Percentiles rank a stretch among this genome's conserved stretches.
Evolutionary conservation across 1,140 invertebrate species (phyloP).

Genomic region (Caligus rogercresseyi): DNA sequence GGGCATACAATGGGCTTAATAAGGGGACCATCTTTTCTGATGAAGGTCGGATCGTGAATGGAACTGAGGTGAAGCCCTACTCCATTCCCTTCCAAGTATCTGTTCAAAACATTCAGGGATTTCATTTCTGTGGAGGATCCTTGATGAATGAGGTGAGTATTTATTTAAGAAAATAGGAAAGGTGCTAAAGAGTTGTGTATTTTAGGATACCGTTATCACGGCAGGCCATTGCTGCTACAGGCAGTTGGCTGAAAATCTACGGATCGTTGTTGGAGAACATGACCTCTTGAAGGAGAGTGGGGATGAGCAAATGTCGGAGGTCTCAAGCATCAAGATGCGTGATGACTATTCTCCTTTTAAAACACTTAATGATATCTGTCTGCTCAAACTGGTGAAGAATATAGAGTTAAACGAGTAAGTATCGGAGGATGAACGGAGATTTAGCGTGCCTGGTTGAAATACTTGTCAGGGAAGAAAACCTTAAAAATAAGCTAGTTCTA

Average conservation of each 20-base stretch:
- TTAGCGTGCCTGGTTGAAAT: no score
- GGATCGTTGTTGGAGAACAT: background rate
- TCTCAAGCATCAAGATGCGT: no score
- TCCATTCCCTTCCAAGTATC: conserved; percentile 6
- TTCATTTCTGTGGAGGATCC: conserved; percentile 3
- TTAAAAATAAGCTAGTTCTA: no score
- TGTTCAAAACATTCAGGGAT: no score
- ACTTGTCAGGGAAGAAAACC: no score
- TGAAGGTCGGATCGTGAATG: background rate
- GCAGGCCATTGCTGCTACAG: background rate
- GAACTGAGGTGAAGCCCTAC: background rate
- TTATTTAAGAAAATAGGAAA: no score
- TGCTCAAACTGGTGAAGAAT: background rate
- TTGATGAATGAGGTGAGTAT: background rate
- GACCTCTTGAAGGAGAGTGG: background rate
- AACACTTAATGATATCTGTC: background rate
- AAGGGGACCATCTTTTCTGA: no score
- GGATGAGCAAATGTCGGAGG: background rate
- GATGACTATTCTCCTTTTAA: background rate
- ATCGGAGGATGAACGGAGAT: no score
- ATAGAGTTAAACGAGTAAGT: background rate
- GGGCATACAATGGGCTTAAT: no score
- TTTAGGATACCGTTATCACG: background rate
- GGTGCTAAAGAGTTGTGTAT: no score
- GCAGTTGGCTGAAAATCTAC: background rate